These are phyloP conservation scores for Gavia stellata DNA, from an alignment of 2,113 vertebrate species.

Conservation along the genomic window DNA sequence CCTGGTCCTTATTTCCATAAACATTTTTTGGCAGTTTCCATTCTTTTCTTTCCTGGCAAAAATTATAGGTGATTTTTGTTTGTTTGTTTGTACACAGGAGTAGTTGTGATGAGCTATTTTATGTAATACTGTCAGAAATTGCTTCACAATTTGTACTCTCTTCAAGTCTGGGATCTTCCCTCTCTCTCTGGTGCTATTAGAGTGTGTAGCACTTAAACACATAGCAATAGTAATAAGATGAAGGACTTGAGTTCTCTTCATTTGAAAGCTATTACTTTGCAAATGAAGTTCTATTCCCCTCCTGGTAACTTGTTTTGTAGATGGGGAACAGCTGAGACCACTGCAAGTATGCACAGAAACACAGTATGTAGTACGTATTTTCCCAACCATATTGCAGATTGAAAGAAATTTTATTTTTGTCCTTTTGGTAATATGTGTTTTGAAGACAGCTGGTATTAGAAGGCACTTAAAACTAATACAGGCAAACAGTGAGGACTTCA, in stretches of 20 bases:
- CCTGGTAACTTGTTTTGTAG: not conserved
- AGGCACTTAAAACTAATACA: not conserved
- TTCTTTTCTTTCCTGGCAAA: not conserved
- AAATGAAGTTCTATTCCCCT: not conserved
- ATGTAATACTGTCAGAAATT: not conserved
- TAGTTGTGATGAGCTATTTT: not conserved
- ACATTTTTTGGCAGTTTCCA: not conserved
- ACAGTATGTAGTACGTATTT: not conserved
- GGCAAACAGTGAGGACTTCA: not conserved
- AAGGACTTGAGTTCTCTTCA: not conserved
- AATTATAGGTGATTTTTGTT: not conserved
- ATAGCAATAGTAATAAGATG: not conserved
- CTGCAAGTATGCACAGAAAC: not conserved
- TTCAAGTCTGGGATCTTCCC: not conserved
- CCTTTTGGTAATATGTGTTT: not conserved
- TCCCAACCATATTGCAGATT: not conserved
- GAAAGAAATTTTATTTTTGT: not conserved
- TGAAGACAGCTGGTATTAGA: not conserved
- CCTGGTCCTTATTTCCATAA: not conserved
- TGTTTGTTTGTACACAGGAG: not conserved
- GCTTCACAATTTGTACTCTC: not conserved
- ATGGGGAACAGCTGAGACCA: not conserved
- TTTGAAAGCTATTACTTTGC: constrained; percentile 17
- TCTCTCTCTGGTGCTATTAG: not conserved
- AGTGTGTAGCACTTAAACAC: not conserved